Evolutionary conservation across 2,113 vertebrate species (phyloP).

Genomic region (Alethe castanea): DNA sequence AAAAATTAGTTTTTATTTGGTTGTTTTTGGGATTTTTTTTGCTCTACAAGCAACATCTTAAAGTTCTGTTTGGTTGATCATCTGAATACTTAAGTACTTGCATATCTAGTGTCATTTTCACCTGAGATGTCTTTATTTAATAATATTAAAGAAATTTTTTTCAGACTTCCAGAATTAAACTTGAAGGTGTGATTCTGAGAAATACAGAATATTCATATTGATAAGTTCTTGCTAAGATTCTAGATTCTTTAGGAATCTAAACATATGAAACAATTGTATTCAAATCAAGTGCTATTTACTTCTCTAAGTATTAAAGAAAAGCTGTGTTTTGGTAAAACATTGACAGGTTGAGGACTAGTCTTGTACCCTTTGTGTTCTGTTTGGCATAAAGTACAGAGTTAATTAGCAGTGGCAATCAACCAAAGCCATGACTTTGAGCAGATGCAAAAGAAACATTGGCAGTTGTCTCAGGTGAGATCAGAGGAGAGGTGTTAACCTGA

Average conservation of each 20-base stretch:
- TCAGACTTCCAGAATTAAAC: neutral
- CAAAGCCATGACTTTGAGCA: neutral
- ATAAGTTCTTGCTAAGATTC: neutral
- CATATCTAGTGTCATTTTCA: neutral
- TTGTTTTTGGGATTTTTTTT: neutral
- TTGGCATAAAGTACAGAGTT: neutral
- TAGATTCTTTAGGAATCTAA: neutral
- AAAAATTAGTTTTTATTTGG: neutral
- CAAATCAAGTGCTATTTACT: neutral
- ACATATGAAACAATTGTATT: neutral
- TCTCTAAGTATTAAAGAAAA: neutral
- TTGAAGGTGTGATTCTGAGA: neutral
- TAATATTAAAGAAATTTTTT: neutral
- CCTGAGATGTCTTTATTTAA: neutral
- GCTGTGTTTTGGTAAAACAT: neutral
- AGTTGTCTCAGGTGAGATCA: conserved; percentile 44
- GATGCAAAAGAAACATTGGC: conserved; percentile 11
- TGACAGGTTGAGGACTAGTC: neutral
- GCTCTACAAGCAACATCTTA: neutral
- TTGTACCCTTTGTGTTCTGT: neutral
- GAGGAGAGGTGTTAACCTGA: conserved; percentile 56
- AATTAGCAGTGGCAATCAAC: conserved; percentile 17
- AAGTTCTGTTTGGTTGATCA: neutral
- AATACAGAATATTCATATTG: neutral
- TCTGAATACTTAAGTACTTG: neutral